Evolutionary conservation across 2,797 vertebrate species (phyloP).

Genomic region (Hafferia zeledoni): DNA sequence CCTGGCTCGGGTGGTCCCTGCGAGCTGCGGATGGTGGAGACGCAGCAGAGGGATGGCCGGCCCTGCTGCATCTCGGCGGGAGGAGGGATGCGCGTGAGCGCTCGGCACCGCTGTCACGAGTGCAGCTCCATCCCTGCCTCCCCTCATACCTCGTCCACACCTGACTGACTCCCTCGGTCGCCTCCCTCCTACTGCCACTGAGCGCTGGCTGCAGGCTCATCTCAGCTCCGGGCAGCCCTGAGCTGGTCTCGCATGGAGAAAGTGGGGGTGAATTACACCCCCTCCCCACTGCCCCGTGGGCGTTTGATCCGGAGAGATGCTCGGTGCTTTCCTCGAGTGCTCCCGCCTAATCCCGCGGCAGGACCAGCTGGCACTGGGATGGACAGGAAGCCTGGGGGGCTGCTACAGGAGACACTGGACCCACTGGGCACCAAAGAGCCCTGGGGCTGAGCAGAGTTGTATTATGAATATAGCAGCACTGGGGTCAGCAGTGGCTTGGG

Average conservation of each 20-base stretch:
- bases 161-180: slow-evolving; percentile 7
- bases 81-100: slow-evolving; percentile 16
- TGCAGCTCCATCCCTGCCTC: slow-evolving; percentile 22
- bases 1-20: slow-evolving; percentile 42
- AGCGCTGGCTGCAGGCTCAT: neutral
- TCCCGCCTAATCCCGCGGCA: neutral
- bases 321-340: neutral
- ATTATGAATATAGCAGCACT: neutral
- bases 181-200: neutral
- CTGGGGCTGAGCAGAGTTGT: rapidly evolving
- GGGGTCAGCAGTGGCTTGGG: neutral
- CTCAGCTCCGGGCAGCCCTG: neutral
- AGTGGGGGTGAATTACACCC: neutral
- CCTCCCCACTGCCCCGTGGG: neutral
- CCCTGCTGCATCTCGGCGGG: slow-evolving; percentile 22
- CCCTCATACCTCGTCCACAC: slow-evolving; percentile 47
- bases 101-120: slow-evolving; percentile 32
- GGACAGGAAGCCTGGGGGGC: neutral
- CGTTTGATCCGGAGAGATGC: neutral
- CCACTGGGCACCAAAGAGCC: rapidly evolving
- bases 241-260: rapidly evolving
- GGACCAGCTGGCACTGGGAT: slow-evolving; percentile 15
- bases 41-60: slow-evolving; percentile 52
- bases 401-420: rapidly evolving
- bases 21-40: slow-evolving; percentile 42